phyloP scores from a whole-genome alignment of 2,113 vertebrate genomes.

The Rhinolophus sinicus region DNA sequence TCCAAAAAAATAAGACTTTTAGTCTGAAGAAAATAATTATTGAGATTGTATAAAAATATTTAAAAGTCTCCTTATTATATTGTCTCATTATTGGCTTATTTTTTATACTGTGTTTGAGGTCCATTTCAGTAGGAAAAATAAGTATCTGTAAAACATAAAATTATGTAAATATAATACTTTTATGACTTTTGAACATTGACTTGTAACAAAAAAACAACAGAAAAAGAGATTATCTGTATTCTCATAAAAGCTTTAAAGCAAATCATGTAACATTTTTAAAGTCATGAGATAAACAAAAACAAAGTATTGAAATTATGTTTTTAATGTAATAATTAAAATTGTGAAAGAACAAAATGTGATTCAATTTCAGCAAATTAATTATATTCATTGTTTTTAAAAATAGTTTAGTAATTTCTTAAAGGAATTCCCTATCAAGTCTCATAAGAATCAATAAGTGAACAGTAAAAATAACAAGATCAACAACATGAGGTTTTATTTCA shows the following conservation, averaged over 20 bases:
- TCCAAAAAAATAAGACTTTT: not conserved
- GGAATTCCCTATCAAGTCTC: not conserved
- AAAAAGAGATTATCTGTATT: not conserved
- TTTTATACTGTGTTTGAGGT: not conserved
- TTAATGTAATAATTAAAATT: not conserved
- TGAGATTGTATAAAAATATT: not conserved
- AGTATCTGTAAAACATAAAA: not conserved
- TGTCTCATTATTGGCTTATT: not conserved
- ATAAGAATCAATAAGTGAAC: not conserved
- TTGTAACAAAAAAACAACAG: not conserved
- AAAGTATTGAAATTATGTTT: not conserved
- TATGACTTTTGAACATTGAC: not conserved
- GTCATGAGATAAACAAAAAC: not conserved
- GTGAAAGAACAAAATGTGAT: not conserved
- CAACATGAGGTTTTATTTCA: not conserved
- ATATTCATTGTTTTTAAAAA: not conserved
- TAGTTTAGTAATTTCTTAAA: not conserved
- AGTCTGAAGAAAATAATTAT: not conserved
- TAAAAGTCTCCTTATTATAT: not conserved
- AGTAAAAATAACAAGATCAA: not conserved
- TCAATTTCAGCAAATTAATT: not conserved
- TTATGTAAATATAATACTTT: not conserved
- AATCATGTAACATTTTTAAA: not conserved
- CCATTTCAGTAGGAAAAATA: not conserved
- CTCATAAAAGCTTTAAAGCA: not conserved